phyloP scores from a whole-genome alignment of 2,797 vertebrate species.

The Rhinoraja longicauda region DNA sequence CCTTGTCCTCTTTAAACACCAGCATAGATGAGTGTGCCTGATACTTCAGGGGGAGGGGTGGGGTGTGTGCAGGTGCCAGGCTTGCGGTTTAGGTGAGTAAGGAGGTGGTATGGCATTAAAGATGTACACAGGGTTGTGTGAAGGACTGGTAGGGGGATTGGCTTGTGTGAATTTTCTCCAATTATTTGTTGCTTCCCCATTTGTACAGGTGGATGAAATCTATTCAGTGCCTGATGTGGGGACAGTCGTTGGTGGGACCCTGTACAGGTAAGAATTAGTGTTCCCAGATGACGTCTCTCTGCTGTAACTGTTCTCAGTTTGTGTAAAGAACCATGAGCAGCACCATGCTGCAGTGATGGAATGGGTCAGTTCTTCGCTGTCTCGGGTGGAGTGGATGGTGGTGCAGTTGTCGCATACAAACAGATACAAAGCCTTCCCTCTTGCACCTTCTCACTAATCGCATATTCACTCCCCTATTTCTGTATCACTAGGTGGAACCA shows the following conservation, averaged over 20 bases:
- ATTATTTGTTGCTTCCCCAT: background rate
- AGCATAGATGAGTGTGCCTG: background rate
- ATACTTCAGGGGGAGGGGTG: too few relatives aligned
- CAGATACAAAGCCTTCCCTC: too few relatives aligned
- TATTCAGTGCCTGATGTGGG: constrained; percentile 96
- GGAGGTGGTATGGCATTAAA: background rate
- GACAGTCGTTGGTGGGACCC: constrained; percentile 93
- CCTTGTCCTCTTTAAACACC: background rate
- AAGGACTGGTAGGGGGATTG: too few relatives aligned
- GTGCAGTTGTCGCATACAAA: too few relatives aligned
- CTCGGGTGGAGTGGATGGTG: too few relatives aligned
- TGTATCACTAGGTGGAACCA: too few relatives aligned
- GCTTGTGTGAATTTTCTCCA: too few relatives aligned
- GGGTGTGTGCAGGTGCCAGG: background rate
- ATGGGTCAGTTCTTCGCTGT: too few relatives aligned
- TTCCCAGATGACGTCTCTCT: background rate
- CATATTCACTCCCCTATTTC: too few relatives aligned
- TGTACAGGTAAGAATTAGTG: constrained; percentile 74
- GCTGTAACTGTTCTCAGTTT: background rate
- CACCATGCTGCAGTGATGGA: too few relatives aligned
- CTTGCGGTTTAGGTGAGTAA: background rate
- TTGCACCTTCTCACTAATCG: too few relatives aligned
- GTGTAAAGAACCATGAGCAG: background rate
- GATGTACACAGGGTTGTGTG: too few relatives aligned
- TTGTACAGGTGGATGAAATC: constrained; percentile 90